phyloP scores from a whole-genome alignment of 2,888 invertebrate genomes.

The Gibbula magus region DNA sequence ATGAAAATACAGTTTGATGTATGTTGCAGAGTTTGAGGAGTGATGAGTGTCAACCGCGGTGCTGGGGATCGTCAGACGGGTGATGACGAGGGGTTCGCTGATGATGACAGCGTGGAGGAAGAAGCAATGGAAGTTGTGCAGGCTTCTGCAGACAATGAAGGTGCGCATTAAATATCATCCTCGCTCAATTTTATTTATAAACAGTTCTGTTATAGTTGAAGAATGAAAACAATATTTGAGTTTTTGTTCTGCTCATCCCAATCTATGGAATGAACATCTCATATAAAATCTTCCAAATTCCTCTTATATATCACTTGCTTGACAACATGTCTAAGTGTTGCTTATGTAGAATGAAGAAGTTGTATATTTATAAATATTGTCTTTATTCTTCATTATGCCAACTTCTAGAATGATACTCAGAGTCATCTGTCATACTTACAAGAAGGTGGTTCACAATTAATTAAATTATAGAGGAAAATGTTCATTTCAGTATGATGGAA shows the following conservation, averaged over 20 bases:
- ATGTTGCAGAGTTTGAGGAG: too few relatives aligned
- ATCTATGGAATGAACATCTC: not conserved
- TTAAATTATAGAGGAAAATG: too few relatives aligned
- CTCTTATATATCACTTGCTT: not conserved
- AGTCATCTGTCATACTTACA: too few relatives aligned
- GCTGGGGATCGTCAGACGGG: conserved; percentile 35
- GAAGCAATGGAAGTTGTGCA: conserved; percentile 63
- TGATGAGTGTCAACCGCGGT: conserved; percentile 5
- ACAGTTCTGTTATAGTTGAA: not conserved
- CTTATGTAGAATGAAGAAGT: too few relatives aligned
- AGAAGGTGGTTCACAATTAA: too few relatives aligned
- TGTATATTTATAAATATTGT: too few relatives aligned
- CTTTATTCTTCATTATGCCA: too few relatives aligned
- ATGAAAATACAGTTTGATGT: too few relatives aligned
- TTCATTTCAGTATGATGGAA: too few relatives aligned
- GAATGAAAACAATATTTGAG: not conserved
- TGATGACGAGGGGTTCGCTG: conserved; percentile 65
- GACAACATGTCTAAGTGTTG: too few relatives aligned
- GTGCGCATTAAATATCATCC: not conserved
- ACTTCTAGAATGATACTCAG: too few relatives aligned
- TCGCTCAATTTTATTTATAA: not conserved
- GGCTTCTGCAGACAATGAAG: conserved; percentile 58
- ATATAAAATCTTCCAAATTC: not conserved
- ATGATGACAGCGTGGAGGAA: conserved; percentile 65
- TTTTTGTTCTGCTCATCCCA: not conserved